A percentile compares a stretch with the other conserved stretches of the same genome.
These are phyloP conservation scores for Orthosia cruda DNA, from an alignment of 2,888 invertebrate genomes.

Conservation along the genomic window DNA sequence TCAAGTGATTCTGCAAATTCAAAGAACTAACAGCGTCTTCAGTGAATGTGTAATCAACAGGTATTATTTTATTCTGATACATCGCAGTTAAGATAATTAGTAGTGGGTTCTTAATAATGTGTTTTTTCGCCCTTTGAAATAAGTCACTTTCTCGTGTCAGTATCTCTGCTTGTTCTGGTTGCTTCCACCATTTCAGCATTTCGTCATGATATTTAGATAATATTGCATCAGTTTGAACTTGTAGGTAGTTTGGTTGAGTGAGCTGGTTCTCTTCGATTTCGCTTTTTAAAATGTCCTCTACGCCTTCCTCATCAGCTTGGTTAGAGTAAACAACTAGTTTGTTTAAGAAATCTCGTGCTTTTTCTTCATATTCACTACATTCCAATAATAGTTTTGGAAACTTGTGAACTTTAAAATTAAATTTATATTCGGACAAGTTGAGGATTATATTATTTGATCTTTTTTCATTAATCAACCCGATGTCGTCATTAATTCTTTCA, in stretches of 20 bases:
- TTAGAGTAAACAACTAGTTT: slow-evolving; percentile 45
- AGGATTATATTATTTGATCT: background rate
- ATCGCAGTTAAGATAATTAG: slow-evolving; percentile 15
- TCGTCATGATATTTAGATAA: slow-evolving; percentile 45
- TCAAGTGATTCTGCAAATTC: slow-evolving; percentile 10
- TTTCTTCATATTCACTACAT: slow-evolving; percentile 6
- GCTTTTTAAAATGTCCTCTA: slow-evolving; percentile 34
- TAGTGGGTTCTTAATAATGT: slow-evolving; percentile 33
- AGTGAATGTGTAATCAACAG: slow-evolving; percentile 25
- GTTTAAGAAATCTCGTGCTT: slow-evolving; percentile 15
- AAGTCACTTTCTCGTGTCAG: slow-evolving; percentile 29
- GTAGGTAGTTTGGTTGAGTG: background rate
- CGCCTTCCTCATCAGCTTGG: slow-evolving; percentile 39
- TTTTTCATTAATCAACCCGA: background rate
- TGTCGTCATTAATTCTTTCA: background rate
- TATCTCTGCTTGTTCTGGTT: background rate
- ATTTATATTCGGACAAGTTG: slow-evolving; percentile 7
- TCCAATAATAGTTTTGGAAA: slow-evolving; percentile 15
- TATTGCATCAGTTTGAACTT: slow-evolving; percentile 43
- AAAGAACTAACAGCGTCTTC: slow-evolving; percentile 12
- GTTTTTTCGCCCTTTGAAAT: slow-evolving; percentile 17
- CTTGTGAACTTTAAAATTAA: slow-evolving; percentile 5
- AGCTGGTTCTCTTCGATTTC: slow-evolving; percentile 39
- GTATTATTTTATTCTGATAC: slow-evolving; percentile 10
- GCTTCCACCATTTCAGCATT: slow-evolving; percentile 59